Evolutionary conservation across 2,888 invertebrate species (phyloP), one percentile per base, ranked within the genome.

Genomic region (Chymomyza procnemis): DNA sequence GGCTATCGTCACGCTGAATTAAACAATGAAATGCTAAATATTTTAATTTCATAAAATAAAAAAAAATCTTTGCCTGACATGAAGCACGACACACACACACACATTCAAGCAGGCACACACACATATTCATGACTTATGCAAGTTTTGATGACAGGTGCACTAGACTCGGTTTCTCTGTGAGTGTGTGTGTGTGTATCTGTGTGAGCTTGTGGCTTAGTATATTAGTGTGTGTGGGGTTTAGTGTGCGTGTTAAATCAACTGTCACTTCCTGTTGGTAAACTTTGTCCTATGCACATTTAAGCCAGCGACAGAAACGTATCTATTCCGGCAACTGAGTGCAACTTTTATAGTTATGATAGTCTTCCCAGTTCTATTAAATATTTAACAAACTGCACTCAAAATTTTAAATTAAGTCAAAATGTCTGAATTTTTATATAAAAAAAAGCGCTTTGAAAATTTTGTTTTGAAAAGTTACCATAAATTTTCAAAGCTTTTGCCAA

Each of bases 121-220:
- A 74, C 78, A 72, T 74, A 80, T 83, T 71, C 81, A 81, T 81
- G 81, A 81, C 81, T 81, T 83, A 80, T 83, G 83, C 81, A 81
- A 81, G 73, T 81, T 79, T 80, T 78, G 83, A 81, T 79, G 81
- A 79, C 81, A 81, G 83, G 79, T 81, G 83, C 79, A 79, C 70
- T 77, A 69, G 69, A 70, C 80, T 68, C 52, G 65, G 34, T 60
- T 54, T 66, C 52, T 9, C 18, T 61, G 5, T 18, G 19, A 16
- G 5, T 18, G 19, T 50, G n/a, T 50, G 9, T 56, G 9, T 12
- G 2, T 41, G 19, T 46, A 56, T 5, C 19, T 18, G 2, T 63
- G 16, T 52, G 19, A 55, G 26, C 60, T 41, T 41, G 34, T 41
- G 26, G 26, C 6, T 41, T 41, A 12, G 46, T 64, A 21, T 60